Evolutionary conservation across 2,113 vertebrate species (phyloP).

Genomic region (Scomber japonicus): DNA sequence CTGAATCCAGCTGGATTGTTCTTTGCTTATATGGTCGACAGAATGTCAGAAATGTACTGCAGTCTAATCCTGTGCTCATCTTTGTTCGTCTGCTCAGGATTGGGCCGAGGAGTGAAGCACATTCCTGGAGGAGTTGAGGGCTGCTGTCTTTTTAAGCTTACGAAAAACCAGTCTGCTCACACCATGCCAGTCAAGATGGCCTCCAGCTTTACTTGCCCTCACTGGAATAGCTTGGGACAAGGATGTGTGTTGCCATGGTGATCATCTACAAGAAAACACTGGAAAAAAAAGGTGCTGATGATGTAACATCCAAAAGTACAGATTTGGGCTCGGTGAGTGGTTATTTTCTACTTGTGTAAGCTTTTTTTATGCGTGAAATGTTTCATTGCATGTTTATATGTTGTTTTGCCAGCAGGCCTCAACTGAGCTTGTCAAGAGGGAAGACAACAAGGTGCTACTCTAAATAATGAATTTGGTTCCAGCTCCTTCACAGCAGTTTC

Average conservation of each 20-base stretch:
- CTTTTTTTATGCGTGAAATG: constrained; percentile 12
- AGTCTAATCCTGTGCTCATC: constrained; percentile 68
- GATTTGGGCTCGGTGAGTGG: constrained; percentile 87
- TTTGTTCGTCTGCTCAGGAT: constrained; percentile 76
- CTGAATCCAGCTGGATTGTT: constrained; percentile 32
- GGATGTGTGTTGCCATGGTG: constrained; percentile 89
- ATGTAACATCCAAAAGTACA: constrained; percentile 82
- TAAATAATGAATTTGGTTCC: constrained; percentile 30
- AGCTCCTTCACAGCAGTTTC: constrained; percentile 12
- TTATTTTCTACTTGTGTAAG: constrained; percentile 28
- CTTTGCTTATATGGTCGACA: constrained; percentile 53
- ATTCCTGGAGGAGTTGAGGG: constrained; percentile 69
- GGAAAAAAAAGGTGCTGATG: constrained; percentile 88
- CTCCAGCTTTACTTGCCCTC: constrained; percentile 61
- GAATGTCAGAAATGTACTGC: constrained; percentile 70
- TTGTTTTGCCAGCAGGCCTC: constrained; percentile 39
- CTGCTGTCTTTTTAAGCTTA: constrained; percentile 44
- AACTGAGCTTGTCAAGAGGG: not conserved
- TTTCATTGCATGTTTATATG: constrained; percentile 35
- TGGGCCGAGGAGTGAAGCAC: constrained; percentile 58
- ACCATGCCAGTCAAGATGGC: constrained; percentile 68
- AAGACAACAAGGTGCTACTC: constrained; percentile 12
- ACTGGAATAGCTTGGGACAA: constrained; percentile 68
- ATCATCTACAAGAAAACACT: constrained; percentile 92
- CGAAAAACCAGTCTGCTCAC: constrained; percentile 64